These are phyloP conservation scores for Anguilla obscura DNA, from an alignment of 2,797 vertebrate species.

Conservation along the genomic window DNA sequence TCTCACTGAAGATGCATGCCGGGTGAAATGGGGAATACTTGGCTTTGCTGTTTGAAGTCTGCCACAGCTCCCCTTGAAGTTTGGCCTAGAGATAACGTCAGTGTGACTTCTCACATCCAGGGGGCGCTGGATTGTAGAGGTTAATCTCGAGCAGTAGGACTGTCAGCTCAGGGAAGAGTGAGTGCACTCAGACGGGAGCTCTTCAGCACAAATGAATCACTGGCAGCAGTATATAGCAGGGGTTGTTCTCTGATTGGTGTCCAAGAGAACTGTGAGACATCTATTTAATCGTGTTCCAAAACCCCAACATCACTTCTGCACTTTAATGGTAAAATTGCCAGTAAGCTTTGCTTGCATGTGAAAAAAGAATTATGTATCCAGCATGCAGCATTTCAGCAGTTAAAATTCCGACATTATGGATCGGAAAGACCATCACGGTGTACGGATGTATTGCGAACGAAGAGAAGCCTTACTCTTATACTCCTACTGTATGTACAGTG, in stretches of 20 bases:
- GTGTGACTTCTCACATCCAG: constrained; percentile 12
- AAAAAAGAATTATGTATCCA: not conserved
- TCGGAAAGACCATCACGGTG: not conserved
- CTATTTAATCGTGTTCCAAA: constrained; percentile 3
- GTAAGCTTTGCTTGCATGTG: not conserved
- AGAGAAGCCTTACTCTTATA: not conserved
- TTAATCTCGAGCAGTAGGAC: constrained; percentile 19
- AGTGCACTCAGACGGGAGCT: not conserved
- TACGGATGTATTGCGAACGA: not conserved
- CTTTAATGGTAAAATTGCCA: not conserved
- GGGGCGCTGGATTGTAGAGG: not conserved
- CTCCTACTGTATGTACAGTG: too few species aligned
- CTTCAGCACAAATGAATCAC: constrained; percentile 14
- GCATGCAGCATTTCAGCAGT: not conserved
- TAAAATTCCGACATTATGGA: not conserved
- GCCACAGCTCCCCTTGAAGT: constrained; percentile 21
- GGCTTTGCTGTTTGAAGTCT: constrained; percentile 20
- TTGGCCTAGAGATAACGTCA: constrained; percentile 14
- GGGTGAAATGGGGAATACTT: constrained; percentile 13
- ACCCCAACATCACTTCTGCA: not conserved
- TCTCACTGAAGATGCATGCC: not conserved
- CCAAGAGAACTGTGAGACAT: not conserved
- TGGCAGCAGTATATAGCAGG: not conserved
- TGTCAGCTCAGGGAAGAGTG: not conserved
- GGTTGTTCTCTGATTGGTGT: not conserved